Conservation (phyloP, 2,797 vertebrate species). For the Neopelma chrysocephalum region DNA sequence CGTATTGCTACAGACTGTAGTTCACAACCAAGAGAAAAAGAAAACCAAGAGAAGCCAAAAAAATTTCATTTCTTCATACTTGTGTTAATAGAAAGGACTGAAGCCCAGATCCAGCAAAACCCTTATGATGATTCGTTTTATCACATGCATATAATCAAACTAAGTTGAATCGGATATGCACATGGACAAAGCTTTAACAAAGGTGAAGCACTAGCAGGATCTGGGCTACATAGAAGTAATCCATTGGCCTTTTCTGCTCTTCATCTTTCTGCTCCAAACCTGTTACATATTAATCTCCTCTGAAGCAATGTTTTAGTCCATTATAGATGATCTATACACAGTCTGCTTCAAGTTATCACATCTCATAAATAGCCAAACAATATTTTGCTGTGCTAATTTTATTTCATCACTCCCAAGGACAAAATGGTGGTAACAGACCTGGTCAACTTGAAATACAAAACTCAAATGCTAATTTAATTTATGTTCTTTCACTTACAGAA, state of each 20-base stretch:
- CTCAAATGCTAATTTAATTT: constrained; percentile 8
- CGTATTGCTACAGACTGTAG: background rate
- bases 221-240: background rate
- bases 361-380: constrained; percentile 29
- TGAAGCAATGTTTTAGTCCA: background rate
- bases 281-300: background rate
- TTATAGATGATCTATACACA: background rate
- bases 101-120: background rate
- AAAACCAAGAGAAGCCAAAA: background rate
- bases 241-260: background rate
- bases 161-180: background rate
- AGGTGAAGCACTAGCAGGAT: background rate
- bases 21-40: background rate
- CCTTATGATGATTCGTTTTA: background rate
- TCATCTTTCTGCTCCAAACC: background rate
- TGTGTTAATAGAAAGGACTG: background rate
- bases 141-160: background rate
- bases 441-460: constrained; percentile 22
- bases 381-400: constrained; percentile 44
- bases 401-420: constrained; percentile 32
- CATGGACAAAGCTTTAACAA: background rate
- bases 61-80: background rate
- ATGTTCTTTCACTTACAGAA: constrained; percentile 26
- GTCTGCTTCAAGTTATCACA: constrained; percentile 42
- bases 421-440: background rate